Evolutionary conservation across 2,888 invertebrate genomes (phyloP), one percentile per base, ranked within the genome.

Genomic region (Serripes groenlandicus): DNA sequence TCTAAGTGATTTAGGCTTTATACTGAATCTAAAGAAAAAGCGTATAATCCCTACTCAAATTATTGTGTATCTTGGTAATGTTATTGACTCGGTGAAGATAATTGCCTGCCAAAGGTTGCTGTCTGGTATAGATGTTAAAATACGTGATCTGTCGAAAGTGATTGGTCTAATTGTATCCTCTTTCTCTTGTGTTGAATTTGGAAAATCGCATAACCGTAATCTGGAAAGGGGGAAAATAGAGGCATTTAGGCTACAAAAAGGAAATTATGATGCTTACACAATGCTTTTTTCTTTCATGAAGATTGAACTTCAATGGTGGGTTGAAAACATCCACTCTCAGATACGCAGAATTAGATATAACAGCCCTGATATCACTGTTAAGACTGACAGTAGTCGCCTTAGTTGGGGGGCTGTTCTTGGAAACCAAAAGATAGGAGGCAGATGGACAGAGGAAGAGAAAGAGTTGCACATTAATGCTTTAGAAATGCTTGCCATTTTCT

Each of bases 51-150:
- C 81, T 23, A 28, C 76, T 4, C 64, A 70, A 21, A 54, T 21
- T 3, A 78, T 81, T 23, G 15, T 26, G 3, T 76, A 58, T 76
- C 54, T 85, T 15, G 85, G 81, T 9, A 60, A 69, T 77, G 37
- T 68, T 2, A 70, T 86, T 56, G 81, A 88, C 58, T 86, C 86
- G 7, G 49, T 70, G 0, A 21, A 37, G 1, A 86, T 86, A 75
- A 73, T 71, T 15, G 23, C 62, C 35, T 77, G 77, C 26, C 52
- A 62, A 15, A 52, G 5, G 15, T 35, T 81, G 9, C n/a, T 60
- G 3, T 32, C 28, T 21, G 52, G 4, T 66, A 35, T 52, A 18
- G 42, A 5, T n/a, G 64, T 34, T 49, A 69, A 73, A 0, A 82
- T 87, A 0, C 28, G 79, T 42, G n/a, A 75, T 37, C 62, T 87